phyloP scores from a whole-genome alignment of 2,797 vertebrate genomes.

The Decapterus maruadsi region DNA sequence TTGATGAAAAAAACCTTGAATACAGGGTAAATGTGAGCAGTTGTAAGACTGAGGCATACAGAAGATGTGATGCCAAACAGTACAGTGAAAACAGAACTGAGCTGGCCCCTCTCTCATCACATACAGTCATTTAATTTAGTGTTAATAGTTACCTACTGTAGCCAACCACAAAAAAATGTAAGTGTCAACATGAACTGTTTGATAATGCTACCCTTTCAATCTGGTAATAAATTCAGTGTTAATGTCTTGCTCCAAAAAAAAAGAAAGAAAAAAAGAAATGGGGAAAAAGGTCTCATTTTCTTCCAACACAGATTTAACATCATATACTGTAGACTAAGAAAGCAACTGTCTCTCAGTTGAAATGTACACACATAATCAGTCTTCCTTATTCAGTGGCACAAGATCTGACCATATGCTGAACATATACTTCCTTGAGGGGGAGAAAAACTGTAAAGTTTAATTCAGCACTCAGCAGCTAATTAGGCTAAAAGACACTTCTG shows the following conservation, averaged over 20 bases:
- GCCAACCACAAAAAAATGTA: constrained; percentile 1
- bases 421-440: constrained; percentile 3
- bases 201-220: constrained; percentile 1
- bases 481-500: constrained; percentile 27
- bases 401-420: constrained; percentile 24
- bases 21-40: neutral
- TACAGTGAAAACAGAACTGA: neutral
- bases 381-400: neutral
- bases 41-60: neutral
- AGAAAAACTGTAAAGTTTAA: constrained; percentile 13
- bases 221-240: constrained; percentile 7
- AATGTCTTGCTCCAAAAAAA: too few relatives aligned
- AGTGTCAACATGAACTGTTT: constrained; percentile 20
- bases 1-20: neutral
- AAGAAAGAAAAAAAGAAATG: too few relatives aligned
- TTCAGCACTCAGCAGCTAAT: constrained; percentile 32
- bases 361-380: neutral
- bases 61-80: neutral
- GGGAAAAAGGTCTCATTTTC: neutral
- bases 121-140: constrained; percentile 3
- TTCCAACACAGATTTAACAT: neutral
- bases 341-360: neutral
- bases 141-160: constrained; percentile 11
- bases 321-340: neutral
- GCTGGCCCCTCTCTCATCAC: neutral